These are phyloP conservation scores for Macrophya annulata DNA, from an alignment of 2,888 invertebrate species.

Conservation along the genomic window DNA sequence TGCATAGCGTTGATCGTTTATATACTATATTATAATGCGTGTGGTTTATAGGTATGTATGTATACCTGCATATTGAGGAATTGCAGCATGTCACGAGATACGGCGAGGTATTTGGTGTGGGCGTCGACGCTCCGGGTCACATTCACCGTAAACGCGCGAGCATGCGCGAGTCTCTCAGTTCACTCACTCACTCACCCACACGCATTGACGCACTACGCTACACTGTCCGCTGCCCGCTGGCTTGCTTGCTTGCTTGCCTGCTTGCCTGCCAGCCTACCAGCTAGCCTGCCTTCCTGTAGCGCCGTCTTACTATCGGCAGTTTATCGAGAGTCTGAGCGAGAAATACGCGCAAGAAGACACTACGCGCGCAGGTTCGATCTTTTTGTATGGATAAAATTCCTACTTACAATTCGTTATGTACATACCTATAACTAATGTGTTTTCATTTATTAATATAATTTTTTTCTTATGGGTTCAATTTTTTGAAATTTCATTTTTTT, in stretches of 20 bases:
- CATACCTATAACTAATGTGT: too few species aligned
- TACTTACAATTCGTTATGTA: not conserved
- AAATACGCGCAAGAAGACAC: slow-evolving; percentile 9
- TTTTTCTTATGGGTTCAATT: not conserved
- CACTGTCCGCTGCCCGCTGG: not conserved
- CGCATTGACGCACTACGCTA: slow-evolving; percentile 5
- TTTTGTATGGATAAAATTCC: not conserved
- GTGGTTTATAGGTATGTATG: not conserved
- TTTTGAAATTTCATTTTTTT: not conserved
- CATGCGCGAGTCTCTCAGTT: slow-evolving; percentile 30
- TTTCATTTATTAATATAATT: not conserved
- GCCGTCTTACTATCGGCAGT: slow-evolving; percentile 15
- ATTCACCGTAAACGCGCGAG: slow-evolving; percentile 36
- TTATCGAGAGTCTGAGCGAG: slow-evolving; percentile 23
- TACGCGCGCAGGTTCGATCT: slow-evolving; percentile 19
- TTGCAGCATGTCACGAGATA: slow-evolving; percentile 45
- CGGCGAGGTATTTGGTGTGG: slow-evolving; percentile 45
- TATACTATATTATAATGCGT: not conserved
- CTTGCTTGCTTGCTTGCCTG: too few species aligned
- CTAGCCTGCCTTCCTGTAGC: not conserved
- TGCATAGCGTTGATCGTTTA: slow-evolving; percentile 1
- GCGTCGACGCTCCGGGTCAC: slow-evolving; percentile 47
- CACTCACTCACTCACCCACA: slow-evolving; percentile 45
- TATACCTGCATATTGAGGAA: slow-evolving; percentile 51
- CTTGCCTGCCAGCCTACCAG: not conserved